Base-by-base conservation (phyloP, 2,888 invertebrate genomes). In the Brachypalpus laphriformis region DNA sequence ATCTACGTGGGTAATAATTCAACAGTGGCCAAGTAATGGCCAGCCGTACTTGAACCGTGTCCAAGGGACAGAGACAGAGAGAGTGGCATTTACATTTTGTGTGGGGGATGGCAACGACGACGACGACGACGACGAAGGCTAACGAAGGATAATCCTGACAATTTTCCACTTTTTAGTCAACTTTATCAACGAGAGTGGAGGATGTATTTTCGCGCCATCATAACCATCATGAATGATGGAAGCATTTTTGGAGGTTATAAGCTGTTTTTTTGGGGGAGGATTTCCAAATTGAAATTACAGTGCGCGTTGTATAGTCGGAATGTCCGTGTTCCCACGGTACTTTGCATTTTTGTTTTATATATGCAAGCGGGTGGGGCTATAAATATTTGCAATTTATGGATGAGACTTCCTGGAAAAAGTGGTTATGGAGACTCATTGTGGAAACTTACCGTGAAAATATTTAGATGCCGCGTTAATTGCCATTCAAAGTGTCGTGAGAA, bases 151-250 rank as follows among this genome's bases (percentile, higher is more conserved):
- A 85, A 81, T 85, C 85, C 66, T 3, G 5, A 22, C 54, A 75
- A 85, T 81, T 71, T 85, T 66, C 34, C 76, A 85, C 59, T 71
- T 85, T 81, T 66, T 59, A 81, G 54, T 20, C 42, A 80, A 75
- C 75, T 65, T 75, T 68, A 61, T 75, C 80, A 63, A 47, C 49
- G 49, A 51, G 49, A 51, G 45, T 18, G 3, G 34, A 8, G 54
- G 45, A 57, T 25, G 42, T 70, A 25, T 25, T 65, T 76, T 31
- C 49, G 63, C 77, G 18, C 47, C 63, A 72, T 72, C 61, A 71
- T 71, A 71, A 57, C 16, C 49, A 61, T 59, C 49, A 42, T 78
- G 34, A 68, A 78, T 68, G 61, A 47, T 78, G 72, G 25, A 74
- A 56, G 65, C 37, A 59, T 57, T 57, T 57, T 77, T 28, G 3